Conservation (phyloP, 1,140 invertebrate genomes). For the Holcopasites calliopsidis region DNA sequence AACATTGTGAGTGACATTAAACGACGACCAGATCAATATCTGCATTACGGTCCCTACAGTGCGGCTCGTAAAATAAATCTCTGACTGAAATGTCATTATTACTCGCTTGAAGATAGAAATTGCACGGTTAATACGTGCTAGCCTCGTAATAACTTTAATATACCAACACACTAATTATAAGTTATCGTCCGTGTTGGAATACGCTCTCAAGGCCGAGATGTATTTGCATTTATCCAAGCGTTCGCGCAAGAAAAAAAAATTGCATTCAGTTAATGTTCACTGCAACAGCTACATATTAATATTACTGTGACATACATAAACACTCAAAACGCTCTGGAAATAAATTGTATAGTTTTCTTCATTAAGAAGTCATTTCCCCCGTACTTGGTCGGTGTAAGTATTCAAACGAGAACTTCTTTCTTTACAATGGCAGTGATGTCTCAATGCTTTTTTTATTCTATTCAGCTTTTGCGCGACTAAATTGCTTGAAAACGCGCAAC, state of each 20-base stretch:
- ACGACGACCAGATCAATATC: constrained; percentile 55
- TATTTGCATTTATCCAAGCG: neutral
- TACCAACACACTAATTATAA: constrained; percentile 17
- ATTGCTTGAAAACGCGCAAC: constrained; percentile 27
- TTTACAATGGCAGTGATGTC: constrained; percentile 1
- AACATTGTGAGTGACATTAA: constrained; percentile 61
- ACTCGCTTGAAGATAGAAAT: constrained; percentile 41
- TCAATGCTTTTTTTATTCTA: constrained; percentile 10
- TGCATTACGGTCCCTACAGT: constrained; percentile 31
- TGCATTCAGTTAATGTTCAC: too few relatives aligned
- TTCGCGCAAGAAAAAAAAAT: neutral
- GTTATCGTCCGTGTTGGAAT: constrained; percentile 23
- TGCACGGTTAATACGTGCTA: constrained; percentile 46
- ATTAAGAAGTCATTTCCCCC: neutral
- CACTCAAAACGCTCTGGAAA: neutral
- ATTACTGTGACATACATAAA: too few relatives aligned
- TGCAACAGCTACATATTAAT: neutral
- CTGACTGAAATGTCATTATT: constrained; percentile 38
- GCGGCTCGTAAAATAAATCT: constrained; percentile 56
- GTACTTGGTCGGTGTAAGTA: neutral
- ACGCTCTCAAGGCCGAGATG: neutral
- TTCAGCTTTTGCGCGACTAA: constrained; percentile 13
- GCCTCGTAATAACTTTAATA: constrained; percentile 26
- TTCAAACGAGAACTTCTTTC: neutral
- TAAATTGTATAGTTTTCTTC: neutral